Percentiles rank a stretch among this genome's conserved stretches.
phyloP scores from a whole-genome alignment of 1,140 invertebrate genomes.

The Venturia canescens region DNA sequence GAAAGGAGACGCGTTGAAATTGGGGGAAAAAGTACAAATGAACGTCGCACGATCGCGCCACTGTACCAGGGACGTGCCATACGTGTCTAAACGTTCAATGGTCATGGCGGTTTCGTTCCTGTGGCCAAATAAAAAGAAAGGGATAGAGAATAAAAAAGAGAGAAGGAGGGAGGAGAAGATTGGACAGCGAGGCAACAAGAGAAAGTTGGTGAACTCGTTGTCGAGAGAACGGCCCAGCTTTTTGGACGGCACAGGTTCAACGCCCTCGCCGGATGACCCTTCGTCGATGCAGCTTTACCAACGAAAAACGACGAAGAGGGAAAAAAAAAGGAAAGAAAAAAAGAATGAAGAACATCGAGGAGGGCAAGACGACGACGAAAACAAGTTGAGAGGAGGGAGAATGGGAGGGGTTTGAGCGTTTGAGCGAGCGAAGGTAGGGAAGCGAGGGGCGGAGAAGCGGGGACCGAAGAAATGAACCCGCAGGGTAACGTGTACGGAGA shows the following conservation, averaged over 20 bases:
- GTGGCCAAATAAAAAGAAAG: neutral
- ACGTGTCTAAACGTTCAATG: slow-evolving; percentile 5
- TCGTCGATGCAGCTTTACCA: slow-evolving; percentile 16
- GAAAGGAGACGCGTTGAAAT: neutral
- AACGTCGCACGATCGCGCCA: neutral
- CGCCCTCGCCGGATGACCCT: slow-evolving; percentile 32
- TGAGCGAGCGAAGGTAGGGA: no score
- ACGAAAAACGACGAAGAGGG: slow-evolving; percentile 7
- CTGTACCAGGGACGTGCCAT: neutral
- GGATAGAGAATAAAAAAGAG: neutral
- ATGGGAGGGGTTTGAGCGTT: no score
- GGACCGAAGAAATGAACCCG: neutral
- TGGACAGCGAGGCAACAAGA: slow-evolving; percentile 33
- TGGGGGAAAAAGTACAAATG: neutral
- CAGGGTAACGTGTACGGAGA: neutral
- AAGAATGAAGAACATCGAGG: slow-evolving; percentile 7
- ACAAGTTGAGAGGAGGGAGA: neutral
- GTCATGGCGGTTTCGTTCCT: neutral
- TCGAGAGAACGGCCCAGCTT: slow-evolving; percentile 42
- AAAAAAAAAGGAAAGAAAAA: neutral
- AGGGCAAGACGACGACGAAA: neutral
- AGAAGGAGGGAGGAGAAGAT: neutral
- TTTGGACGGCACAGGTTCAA: slow-evolving; percentile 39
- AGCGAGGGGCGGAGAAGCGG: neutral
- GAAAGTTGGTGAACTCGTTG: slow-evolving; percentile 48